phyloP scores from a whole-genome alignment of 1,140 invertebrate species.

The Dendrolimus punctatus region DNA sequence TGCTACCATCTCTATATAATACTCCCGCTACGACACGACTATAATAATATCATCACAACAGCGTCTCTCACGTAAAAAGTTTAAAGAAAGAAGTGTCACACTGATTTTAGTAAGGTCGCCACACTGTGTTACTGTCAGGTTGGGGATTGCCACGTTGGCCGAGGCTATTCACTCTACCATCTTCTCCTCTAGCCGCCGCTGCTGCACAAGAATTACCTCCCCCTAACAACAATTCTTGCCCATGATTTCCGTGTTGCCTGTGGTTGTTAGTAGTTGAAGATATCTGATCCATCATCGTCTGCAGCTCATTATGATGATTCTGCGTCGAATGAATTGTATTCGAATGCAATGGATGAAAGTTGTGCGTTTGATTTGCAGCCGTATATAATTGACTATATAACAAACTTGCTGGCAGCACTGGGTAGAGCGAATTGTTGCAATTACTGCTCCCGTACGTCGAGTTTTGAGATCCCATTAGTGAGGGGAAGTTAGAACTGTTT shows the following conservation, averaged over 20 bases:
- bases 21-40: no score
- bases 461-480: conserved; percentile 70
- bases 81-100: conserved; percentile 23
- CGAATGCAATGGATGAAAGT: conserved; percentile 79
- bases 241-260: conserved; percentile 72
- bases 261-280: conserved; percentile 74
- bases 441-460: conserved; percentile 69
- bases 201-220: conserved; percentile 76
- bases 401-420: conserved; percentile 83
- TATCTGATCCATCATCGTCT: conserved; percentile 81
- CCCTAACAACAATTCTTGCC: conserved; percentile 73
- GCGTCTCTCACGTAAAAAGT: no score
- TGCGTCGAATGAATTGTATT: conserved; percentile 75
- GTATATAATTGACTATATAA: conserved; percentile 88
- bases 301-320: conserved; percentile 77
- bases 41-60: no score
- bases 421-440: conserved; percentile 80
- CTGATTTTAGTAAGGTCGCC: conserved; percentile 72
- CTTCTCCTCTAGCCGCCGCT: conserved; percentile 74
- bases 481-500: conserved; percentile 77
- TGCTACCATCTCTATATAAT: no score
- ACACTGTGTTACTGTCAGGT: conserved; percentile 78
- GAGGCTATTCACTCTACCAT: conserved; percentile 74
- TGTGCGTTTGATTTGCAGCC: conserved; percentile 83
- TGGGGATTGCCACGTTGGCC: conserved; percentile 76